These are phyloP conservation scores for Agapornis canus DNA, from an alignment of 2,797 vertebrate genomes.

Conservation along the genomic window DNA sequence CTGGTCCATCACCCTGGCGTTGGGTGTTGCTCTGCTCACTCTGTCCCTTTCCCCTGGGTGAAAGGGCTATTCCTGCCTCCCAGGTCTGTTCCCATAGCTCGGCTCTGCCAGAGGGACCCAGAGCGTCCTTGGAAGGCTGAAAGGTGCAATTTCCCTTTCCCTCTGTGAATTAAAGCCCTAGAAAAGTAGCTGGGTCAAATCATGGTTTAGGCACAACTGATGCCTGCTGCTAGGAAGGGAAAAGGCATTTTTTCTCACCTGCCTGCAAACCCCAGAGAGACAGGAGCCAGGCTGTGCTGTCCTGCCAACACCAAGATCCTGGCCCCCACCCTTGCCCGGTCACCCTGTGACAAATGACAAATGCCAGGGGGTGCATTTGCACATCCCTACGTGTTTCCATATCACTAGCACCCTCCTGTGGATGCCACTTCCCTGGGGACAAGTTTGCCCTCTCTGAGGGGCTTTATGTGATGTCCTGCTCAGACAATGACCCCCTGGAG, in stretches of 20 bases:
- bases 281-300: not conserved
- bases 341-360: not conserved
- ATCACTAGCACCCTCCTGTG: not conserved
- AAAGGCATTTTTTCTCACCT: not conserved
- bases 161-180: not conserved
- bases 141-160: constrained; percentile 54
- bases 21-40: not conserved
- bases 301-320: not conserved
- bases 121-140: not conserved
- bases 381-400: rapidly evolving
- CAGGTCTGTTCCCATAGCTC: not conserved
- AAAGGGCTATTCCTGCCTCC: not conserved
- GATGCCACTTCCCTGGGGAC: not conserved
- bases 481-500: not conserved
- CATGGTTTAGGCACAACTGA: not conserved
- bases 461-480: not conserved
- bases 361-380: not conserved
- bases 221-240: not conserved
- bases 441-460: not conserved
- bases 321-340: not conserved
- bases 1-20: not conserved
- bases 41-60: not conserved
- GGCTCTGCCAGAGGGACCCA: not conserved
- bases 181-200: not conserved
- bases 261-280: not conserved